phyloP scores from a whole-genome alignment of 2,113 vertebrate genomes.

The Phycodurus eques region DNA sequence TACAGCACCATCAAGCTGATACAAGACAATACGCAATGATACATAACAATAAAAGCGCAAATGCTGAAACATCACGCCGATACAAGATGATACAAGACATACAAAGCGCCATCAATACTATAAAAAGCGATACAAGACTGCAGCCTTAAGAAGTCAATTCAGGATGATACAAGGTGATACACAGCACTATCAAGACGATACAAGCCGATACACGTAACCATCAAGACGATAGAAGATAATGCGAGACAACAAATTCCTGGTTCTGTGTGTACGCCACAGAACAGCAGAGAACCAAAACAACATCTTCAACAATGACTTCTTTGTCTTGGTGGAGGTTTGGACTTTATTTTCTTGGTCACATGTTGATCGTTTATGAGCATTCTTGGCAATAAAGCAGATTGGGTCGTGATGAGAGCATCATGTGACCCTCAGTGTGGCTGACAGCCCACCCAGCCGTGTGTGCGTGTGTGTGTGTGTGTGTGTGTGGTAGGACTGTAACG shows the following conservation, averaged over 20 bases:
- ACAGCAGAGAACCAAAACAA: neutral
- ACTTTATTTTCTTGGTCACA: neutral
- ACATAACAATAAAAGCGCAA: too few relatives aligned
- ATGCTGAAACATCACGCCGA: too few relatives aligned
- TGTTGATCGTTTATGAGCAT: neutral
- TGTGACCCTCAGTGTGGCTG: conserved; percentile 25
- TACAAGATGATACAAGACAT: too few relatives aligned
- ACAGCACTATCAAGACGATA: too few relatives aligned
- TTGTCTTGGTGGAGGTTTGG: neutral
- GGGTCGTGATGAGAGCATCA: conserved; percentile 14
- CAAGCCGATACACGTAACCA: neutral
- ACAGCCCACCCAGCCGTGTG: conserved; percentile 49
- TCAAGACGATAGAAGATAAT: too few relatives aligned
- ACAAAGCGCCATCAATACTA: neutral
- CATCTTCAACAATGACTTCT: neutral
- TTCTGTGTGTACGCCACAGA: too few relatives aligned
- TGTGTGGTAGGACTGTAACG: neutral
- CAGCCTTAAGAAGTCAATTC: too few relatives aligned
- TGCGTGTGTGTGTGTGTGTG: conserved; percentile 5
- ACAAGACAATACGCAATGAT: too few relatives aligned
- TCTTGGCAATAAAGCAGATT: neutral
- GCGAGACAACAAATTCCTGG: too few relatives aligned
- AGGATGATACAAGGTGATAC: too few relatives aligned
- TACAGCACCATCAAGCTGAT: too few relatives aligned
- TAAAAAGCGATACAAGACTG: neutral